A percentile compares a stretch with the other conserved stretches of the same genome.
Evolutionary conservation across 1,140 invertebrate genomes (phyloP).

Genomic region (Monochamus saltuarius): DNA sequence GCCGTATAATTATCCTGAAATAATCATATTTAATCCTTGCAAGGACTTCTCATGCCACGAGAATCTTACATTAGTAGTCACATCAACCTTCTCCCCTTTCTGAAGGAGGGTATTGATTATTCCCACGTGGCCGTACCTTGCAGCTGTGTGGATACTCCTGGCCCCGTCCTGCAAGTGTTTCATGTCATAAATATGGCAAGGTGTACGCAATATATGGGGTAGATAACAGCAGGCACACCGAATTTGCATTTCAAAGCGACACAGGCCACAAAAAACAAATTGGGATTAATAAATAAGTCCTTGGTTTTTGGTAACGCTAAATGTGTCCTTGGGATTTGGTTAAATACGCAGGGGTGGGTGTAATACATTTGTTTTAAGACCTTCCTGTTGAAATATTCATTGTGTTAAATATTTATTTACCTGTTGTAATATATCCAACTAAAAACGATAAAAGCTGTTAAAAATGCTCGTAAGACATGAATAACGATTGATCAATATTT

Average conservation of each 20-base stretch:
- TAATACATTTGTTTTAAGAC: constrained; percentile 1
- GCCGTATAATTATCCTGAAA: constrained; percentile 96
- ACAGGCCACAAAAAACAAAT: neutral
- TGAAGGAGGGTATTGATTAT: constrained; percentile 95
- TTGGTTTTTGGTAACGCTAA: neutral
- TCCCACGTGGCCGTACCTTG: constrained; percentile 90
- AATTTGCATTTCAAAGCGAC: constrained; percentile 21
- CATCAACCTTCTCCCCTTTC: constrained; percentile 95
- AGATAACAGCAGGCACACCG: neutral
- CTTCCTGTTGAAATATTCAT: neutral
- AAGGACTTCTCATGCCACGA: neutral
- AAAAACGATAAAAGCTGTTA: too few species aligned
- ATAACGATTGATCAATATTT: too few species aligned
- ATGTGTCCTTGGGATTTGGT: neutral
- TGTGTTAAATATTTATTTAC: neutral
- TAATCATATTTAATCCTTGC: neutral
- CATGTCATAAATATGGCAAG: too few species aligned
- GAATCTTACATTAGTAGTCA: constrained; percentile 85
- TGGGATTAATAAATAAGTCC: constrained; percentile 3
- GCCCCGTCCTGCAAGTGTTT: constrained; percentile 68
- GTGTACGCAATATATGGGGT: neutral
- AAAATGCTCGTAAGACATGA: too few species aligned
- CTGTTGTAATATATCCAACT: too few species aligned
- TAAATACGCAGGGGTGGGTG: neutral
- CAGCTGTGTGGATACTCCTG: constrained; percentile 89